Base-by-base conservation (phyloP, 2,113 vertebrate species). In the Rhipidura dahli region DNA sequence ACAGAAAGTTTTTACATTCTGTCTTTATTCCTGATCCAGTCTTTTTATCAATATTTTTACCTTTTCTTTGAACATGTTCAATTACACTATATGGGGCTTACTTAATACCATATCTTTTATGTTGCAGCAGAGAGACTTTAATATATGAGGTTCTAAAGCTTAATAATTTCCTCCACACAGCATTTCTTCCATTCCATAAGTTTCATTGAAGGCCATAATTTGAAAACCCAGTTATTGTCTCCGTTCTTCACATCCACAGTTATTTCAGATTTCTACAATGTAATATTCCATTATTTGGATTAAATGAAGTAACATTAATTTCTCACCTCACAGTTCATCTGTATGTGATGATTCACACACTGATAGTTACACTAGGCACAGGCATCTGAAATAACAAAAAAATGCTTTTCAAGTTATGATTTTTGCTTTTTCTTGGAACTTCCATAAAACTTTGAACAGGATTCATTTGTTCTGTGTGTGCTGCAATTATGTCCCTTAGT, bases 201-300 rank as follows among this genome's bases (percentile, higher is more conserved):
- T 94, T 95, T 96, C 44, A 78, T 20, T 86, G 33, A 49, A 73
- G 78, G 47, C 53, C 14, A 9, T 83, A 76, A 83, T 95, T 89
- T 76, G 40, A 73, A 90, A 73, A 83, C 39, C 61, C 63, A 59
- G 15, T 54, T 77, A 71, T 31, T 77, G 54, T 60, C 40, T 50
- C 22, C 3, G 19, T 85, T 95, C 69, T 80, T 63, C 63, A 80
- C 27, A 93, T 28, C 14, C 19, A 77, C 14, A 71, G 28, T 90
- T 70, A 93, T 77, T 86, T 92, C 39, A 40, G 65, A 73, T 7
- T 76, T 97, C 69, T 93, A 17, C 27, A 76, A 39, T 24, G 4
- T 78, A 89, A 49, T 13, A 47, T 72, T 93, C 37, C 23, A 60
- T 6, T 1, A 53, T 75, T 83, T 83, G 21, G 26, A 87, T 37